Percentiles rank a stretch among this genome's conserved stretches.
Evolutionary conservation across 2,888 invertebrate species (phyloP).

Genomic region (Protonemura montana): DNA sequence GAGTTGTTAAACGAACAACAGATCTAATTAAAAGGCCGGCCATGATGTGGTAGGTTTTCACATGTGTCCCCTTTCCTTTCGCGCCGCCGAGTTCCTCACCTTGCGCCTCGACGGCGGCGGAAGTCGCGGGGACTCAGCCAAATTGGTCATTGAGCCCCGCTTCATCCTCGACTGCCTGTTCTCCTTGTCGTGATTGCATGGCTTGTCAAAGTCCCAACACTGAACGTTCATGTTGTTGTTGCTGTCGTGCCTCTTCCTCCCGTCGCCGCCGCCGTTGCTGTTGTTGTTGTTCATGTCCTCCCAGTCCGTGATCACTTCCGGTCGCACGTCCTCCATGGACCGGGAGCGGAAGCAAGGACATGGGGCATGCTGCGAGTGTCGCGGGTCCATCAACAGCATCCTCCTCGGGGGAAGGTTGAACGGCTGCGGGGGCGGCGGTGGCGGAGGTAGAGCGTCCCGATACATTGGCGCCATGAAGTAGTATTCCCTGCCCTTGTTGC

Average conservation of each 20-base stretch:
- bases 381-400: conserved; percentile 56
- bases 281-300: conserved; percentile 65
- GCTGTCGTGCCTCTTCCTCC: not conserved
- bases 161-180: conserved; percentile 56
- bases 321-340: conserved; percentile 76
- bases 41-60: not conserved
- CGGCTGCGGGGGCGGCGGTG: conserved; percentile 57
- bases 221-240: conserved; percentile 17
- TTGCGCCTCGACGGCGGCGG: conserved; percentile 59
- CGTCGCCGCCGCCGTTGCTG: not conserved
- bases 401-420: conserved; percentile 54
- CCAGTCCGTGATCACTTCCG: conserved; percentile 69
- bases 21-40: not conserved
- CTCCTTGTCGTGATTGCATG: conserved; percentile 57
- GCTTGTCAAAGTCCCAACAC: conserved; percentile 25
- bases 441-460: conserved; percentile 70
- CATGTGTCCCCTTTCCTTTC: not conserved
- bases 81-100: conserved; percentile 60
- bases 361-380: conserved; percentile 51
- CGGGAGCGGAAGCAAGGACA: conserved; percentile 64
- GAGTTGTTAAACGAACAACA: not conserved
- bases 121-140: conserved; percentile 65
- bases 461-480: conserved; percentile 76
- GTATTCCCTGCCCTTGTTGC: conserved; percentile 61
- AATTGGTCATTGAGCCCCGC: conserved; percentile 76